phyloP scores from a whole-genome alignment of 2,113 vertebrate genomes.

The Lathamus discolor region DNA sequence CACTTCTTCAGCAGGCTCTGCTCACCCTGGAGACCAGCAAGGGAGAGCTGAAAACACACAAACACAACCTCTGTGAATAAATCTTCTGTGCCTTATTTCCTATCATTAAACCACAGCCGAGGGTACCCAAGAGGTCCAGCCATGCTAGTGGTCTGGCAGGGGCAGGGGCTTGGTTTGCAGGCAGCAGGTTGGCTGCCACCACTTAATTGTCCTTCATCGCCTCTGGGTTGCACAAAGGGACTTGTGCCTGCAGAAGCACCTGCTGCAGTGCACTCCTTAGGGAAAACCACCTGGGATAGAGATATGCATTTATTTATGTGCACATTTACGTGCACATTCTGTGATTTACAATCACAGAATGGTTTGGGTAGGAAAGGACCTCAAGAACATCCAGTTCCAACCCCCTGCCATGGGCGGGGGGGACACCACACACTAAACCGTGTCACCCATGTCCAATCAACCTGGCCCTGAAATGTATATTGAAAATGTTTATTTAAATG shows the following conservation, averaged over 20 bases:
- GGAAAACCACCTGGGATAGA: not conserved
- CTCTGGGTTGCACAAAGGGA: not conserved
- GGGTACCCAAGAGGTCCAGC: not conserved
- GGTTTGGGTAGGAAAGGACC: not conserved
- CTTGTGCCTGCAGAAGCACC: fast-evolving
- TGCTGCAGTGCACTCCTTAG: not conserved
- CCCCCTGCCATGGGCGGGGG: not conserved
- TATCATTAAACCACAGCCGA: not conserved
- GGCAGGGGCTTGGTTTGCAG: not conserved
- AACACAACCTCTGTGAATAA: not conserved
- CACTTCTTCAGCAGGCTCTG: not conserved
- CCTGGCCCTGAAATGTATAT: not conserved
- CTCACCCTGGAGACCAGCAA: not conserved
- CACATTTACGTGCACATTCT: not conserved
- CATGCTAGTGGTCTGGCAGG: not conserved
- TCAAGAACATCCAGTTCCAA: not conserved
- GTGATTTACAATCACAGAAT: not conserved
- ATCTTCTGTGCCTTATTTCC: not conserved
- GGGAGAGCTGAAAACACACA: not conserved
- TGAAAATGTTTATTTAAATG: not conserved
- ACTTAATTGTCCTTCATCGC: not conserved
- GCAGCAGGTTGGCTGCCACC: not conserved
- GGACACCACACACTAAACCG: not conserved
- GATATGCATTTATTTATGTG: not conserved
- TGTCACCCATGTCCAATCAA: not conserved